A percentile compares a stretch with the other conserved stretches of the same genome.
Conservation (phyloP, 1,140 invertebrate genomes). For the Tetramorium parvispinum region DNA sequence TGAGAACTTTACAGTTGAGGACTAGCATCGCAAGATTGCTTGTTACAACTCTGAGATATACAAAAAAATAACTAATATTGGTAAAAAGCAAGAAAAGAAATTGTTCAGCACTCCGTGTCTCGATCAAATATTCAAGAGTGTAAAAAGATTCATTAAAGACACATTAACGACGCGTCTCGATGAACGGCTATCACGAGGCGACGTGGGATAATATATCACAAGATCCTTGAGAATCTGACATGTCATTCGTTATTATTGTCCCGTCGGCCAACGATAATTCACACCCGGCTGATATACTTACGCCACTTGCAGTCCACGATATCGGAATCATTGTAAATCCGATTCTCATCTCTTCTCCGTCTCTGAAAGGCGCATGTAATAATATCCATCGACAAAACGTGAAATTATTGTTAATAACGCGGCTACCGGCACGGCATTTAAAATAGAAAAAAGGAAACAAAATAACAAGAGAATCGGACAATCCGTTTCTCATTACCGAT, state of each 20-base stretch:
- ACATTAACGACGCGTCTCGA: conserved; percentile 20
- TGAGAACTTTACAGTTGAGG: background rate
- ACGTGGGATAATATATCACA: conserved; percentile 34
- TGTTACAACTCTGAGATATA: background rate
- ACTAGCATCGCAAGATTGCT: background rate
- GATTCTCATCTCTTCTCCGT: conserved; percentile 19
- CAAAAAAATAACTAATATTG: background rate
- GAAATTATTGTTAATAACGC: conserved; percentile 24
- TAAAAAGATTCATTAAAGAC: conserved; percentile 24
- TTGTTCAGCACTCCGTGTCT: background rate
- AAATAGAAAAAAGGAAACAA: background rate
- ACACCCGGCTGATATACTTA: conserved; percentile 11
- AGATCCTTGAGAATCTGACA: conserved; percentile 50
- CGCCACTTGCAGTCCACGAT: background rate
- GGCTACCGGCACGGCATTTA: background rate
- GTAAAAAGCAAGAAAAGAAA: conserved; percentile 3
- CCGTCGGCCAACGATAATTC: conserved; percentile 28
- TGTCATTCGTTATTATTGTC: conserved; percentile 57
- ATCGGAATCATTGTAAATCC: conserved; percentile 5
- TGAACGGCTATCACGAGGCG: conserved; percentile 32
- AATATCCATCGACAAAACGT: background rate
- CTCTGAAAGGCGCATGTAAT: background rate
- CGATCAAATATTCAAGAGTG: background rate
- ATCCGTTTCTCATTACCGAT: background rate
- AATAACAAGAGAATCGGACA: background rate